These are phyloP conservation scores for Cromileptes altivelis DNA, from an alignment of 2,113 vertebrate species.

Conservation along the genomic window DNA sequence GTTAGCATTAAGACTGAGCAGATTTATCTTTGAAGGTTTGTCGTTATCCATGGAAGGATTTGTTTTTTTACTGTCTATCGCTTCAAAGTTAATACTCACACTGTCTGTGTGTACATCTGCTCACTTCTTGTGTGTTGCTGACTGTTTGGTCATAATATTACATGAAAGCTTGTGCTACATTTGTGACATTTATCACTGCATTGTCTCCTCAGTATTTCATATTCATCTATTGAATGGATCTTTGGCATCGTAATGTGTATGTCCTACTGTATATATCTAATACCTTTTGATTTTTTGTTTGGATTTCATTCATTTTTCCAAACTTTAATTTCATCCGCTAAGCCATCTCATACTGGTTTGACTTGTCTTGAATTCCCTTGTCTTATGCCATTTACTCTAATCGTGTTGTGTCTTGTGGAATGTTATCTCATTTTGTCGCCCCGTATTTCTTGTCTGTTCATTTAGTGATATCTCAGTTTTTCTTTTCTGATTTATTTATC, in stretches of 20 bases:
- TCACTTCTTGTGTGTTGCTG: not conserved
- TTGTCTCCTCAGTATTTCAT: not conserved
- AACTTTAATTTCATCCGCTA: not conserved
- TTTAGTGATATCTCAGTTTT: no score
- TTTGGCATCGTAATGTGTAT: not conserved
- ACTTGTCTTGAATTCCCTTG: not conserved
- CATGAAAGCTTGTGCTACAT: not conserved
- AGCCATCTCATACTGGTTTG: not conserved
- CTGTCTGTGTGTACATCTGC: not conserved
- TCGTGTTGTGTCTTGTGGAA: not conserved
- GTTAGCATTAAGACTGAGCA: slow-evolving; percentile 25
- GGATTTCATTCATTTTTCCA: no score
- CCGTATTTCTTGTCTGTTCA: not conserved
- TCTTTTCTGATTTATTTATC: not conserved
- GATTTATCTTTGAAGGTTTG: slow-evolving; percentile 36
- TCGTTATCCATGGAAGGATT: slow-evolving; percentile 19
- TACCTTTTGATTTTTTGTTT: not conserved
- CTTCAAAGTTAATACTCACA: not conserved
- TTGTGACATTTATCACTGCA: not conserved
- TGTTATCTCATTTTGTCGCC: not conserved
- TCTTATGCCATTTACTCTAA: not conserved
- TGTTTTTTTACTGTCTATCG: not conserved
- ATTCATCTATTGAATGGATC: not conserved
- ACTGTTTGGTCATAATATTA: not conserved
- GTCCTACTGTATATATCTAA: not conserved